A percentile compares a stretch with the other conserved stretches of the same genome.
Evolutionary conservation across 2,888 invertebrate genomes (phyloP).

Genomic region (Vesta saturnalis): DNA sequence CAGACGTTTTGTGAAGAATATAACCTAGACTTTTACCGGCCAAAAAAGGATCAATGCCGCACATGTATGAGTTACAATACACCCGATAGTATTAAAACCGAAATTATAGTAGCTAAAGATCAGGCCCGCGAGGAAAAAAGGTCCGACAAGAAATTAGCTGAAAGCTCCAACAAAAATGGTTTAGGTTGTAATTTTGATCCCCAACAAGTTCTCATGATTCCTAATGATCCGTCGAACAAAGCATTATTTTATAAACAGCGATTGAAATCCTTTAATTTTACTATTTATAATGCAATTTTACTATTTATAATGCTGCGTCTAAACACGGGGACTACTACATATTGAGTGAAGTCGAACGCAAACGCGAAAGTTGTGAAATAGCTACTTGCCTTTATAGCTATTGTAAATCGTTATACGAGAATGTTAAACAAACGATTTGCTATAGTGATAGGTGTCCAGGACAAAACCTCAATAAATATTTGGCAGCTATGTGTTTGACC

Average conservation of each 20-base stretch:
- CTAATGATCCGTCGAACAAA: slow-evolving; percentile 38
- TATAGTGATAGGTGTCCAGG: not conserved
- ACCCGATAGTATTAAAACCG: not conserved
- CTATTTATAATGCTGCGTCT: too few species aligned
- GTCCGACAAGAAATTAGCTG: too few species aligned
- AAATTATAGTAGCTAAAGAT: not conserved
- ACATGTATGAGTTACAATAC: not conserved
- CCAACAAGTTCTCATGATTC: slow-evolving; percentile 39
- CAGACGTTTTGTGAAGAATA: too few species aligned
- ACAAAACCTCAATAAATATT: not conserved
- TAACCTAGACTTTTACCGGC: not conserved
- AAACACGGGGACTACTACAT: slow-evolving; percentile 43
- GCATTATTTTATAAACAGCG: slow-evolving; percentile 41
- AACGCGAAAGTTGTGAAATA: not conserved
- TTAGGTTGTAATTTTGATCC: slow-evolving; percentile 41
- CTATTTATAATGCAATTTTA: slow-evolving; percentile 44
- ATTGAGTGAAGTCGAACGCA: slow-evolving; percentile 33
- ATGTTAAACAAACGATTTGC: slow-evolving; percentile 37
- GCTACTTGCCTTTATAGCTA: too few species aligned
- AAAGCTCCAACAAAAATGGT: slow-evolving; percentile 16
- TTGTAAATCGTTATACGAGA: slow-evolving; percentile 8
- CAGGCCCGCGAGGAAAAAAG: not conserved
- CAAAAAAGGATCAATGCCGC: not conserved
- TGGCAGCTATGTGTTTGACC: not conserved
- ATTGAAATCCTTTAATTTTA: too few species aligned